Evolutionary conservation across 2,888 invertebrate species (phyloP).

Genomic region (Diaperis boleti): DNA sequence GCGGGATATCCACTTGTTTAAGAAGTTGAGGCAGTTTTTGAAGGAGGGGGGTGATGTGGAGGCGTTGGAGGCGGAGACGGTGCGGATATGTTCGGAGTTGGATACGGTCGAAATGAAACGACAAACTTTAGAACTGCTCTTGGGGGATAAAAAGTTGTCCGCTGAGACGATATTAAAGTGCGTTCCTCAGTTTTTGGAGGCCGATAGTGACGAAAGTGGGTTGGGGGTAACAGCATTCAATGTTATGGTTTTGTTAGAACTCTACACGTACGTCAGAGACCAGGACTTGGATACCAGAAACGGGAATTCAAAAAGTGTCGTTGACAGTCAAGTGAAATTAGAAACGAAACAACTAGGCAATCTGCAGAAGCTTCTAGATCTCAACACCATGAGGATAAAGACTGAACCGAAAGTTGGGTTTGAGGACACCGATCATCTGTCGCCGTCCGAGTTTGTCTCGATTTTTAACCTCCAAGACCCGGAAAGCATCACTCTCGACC

Average conservation of each 20-base stretch:
- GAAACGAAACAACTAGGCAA: constrained; percentile 73
- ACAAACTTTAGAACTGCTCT: constrained; percentile 79
- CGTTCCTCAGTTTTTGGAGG: constrained; percentile 62
- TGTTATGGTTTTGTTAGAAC: constrained; percentile 55
- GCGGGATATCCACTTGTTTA: constrained; percentile 87
- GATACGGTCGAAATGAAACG: constrained; percentile 79
- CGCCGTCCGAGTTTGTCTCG: constrained; percentile 70
- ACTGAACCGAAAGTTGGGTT: constrained; percentile 67
- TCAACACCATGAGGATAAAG: constrained; percentile 66
- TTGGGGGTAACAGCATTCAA: constrained; percentile 59
- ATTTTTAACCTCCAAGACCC: constrained; percentile 66
- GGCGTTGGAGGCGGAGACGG: constrained; percentile 69
- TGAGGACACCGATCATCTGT: constrained; percentile 63
- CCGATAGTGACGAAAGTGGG: constrained; percentile 54
- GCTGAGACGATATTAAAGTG: constrained; percentile 73
- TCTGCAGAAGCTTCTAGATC: constrained; percentile 74
- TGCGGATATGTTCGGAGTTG: constrained; percentile 73
- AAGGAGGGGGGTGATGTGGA: constrained; percentile 69
- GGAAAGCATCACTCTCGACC: constrained; percentile 64
- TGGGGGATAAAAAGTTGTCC: constrained; percentile 74
- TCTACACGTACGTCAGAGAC: constrained; percentile 55
- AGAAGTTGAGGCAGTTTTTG: constrained; percentile 78
- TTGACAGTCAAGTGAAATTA: constrained; percentile 57
- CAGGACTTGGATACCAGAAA: constrained; percentile 51
- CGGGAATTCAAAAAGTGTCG: constrained; percentile 45